Evolutionary conservation across 1,140 invertebrate genomes (phyloP).

Genomic region (Drosophila equinoxialis): DNA sequence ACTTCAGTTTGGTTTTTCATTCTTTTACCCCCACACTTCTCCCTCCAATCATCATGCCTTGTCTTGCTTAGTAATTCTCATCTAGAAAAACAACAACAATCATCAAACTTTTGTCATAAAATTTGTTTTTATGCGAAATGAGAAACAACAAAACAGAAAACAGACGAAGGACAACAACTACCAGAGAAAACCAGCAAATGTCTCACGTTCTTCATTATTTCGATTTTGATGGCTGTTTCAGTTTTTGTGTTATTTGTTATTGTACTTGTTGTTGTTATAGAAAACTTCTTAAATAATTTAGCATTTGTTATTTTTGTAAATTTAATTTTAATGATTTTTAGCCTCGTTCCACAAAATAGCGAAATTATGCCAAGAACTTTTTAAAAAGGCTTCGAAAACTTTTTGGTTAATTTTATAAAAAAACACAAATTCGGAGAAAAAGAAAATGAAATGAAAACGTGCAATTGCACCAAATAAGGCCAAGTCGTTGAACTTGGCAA

Average conservation of each 20-base stretch:
- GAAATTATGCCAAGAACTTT: conserved; percentile 54
- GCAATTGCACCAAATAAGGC: conserved; percentile 42
- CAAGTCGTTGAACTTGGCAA: conserved; percentile 51
- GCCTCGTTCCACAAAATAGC: conserved; percentile 36
- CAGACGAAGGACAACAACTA: conserved; percentile 38
- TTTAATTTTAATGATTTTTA: conserved; percentile 58
- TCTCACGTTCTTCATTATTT: conserved; percentile 71
- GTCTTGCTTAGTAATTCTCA: conserved; percentile 15
- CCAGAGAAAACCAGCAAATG: conserved; percentile 51
- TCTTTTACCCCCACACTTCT: conserved; percentile 10
- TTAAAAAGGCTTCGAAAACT: conserved; percentile 26
- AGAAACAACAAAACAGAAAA: conserved; percentile 4
- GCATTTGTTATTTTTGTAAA: conserved; percentile 47
- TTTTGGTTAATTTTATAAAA: conserved; percentile 44
- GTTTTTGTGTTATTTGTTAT: conserved; percentile 42
- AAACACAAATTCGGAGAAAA: conserved; percentile 21
- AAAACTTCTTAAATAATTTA: conserved; percentile 48
- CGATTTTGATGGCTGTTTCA: conserved; percentile 57
- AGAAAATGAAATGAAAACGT: conserved; percentile 22
- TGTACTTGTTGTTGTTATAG: conserved; percentile 32
- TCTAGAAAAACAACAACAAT: conserved; percentile 29
- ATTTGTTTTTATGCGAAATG: conserved; percentile 65
- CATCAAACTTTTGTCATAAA: conserved; percentile 71
- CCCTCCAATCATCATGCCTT: neutral
- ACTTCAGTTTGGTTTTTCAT: conserved; percentile 58